phyloP scores from a whole-genome alignment of 1,140 invertebrate genomes.

The Leptoteleia sp. region DNA sequence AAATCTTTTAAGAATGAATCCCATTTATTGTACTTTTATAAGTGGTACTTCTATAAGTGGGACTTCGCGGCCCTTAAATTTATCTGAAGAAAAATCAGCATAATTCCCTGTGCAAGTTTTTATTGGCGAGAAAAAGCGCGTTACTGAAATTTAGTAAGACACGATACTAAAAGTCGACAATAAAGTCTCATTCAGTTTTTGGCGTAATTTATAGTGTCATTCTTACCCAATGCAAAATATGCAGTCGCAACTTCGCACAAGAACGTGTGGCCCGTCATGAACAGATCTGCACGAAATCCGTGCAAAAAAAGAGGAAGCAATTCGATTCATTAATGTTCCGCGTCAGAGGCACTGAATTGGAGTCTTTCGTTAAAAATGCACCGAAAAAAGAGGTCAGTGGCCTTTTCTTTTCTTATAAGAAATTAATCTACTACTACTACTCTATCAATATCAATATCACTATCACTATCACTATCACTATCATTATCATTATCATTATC shows the following conservation, averaged over 20 bases:
- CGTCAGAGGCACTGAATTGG: constrained; percentile 92
- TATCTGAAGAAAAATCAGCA: constrained; percentile 50
- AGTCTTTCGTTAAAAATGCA: constrained; percentile 85
- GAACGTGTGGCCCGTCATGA: constrained; percentile 91
- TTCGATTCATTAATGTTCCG: constrained; percentile 93
- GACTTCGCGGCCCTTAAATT: constrained; percentile 27
- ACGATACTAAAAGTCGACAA: constrained; percentile 49
- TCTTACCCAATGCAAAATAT: constrained; percentile 84
- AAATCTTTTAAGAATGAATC: constrained; percentile 34
- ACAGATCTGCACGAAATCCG: constrained; percentile 89
- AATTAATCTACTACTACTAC: too few relatives aligned
- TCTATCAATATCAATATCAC: too few relatives aligned
- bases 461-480: too few relatives aligned
- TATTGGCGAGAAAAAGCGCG: constrained; percentile 26
- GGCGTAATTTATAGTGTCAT: constrained; percentile 72
- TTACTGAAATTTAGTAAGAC: constrained; percentile 41
- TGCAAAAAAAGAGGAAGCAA: constrained; percentile 89
- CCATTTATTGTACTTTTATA: constrained; percentile 27
- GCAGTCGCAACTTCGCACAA: constrained; percentile 87
- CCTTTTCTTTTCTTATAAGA: background rate
- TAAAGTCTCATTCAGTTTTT: constrained; percentile 51
- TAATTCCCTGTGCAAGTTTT: constrained; percentile 49
- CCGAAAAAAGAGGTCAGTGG: constrained; percentile 40
- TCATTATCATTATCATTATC: too few relatives aligned
- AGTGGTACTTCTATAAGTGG: too few relatives aligned